These are phyloP conservation scores for Channa maculata DNA, from an alignment of 2,113 vertebrate genomes.

Conservation along the genomic window DNA sequence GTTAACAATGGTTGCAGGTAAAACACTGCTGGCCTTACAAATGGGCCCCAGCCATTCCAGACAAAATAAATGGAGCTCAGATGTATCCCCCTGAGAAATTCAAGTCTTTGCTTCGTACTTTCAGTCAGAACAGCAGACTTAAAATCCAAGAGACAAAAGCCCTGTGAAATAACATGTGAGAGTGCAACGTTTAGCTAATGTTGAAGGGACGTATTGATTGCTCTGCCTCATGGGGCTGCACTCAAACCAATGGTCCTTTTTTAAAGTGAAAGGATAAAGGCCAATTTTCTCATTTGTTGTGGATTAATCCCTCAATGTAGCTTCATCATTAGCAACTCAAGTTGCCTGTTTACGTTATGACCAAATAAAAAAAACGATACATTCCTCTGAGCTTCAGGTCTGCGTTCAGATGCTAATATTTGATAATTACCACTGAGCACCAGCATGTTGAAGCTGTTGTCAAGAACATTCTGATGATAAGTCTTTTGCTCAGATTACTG, in stretches of 20 bases:
- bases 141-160: conserved; percentile 16
- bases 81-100: conserved; percentile 9
- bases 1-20: neutral
- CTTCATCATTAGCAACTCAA: too few species aligned
- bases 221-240: neutral
- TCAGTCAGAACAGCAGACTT: neutral
- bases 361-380: too few species aligned
- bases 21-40: neutral
- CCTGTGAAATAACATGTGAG: neutral
- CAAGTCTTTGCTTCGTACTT: neutral
- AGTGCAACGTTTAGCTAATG: conserved; percentile 9
- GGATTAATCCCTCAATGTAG: too few species aligned
- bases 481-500: too few species aligned
- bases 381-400: too few species aligned
- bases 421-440: neutral
- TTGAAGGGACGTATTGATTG: neutral
- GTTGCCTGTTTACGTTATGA: too few species aligned
- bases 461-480: too few species aligned
- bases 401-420: too few species aligned
- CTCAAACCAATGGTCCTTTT: neutral
- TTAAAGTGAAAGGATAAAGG: neutral
- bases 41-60: conserved; percentile 3
- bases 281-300: too few species aligned
- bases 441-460: neutral
- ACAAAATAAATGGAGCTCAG: conserved; percentile 3